These are phyloP conservation scores for Drosophila erecta DNA, from an alignment of 1,140 invertebrate genomes.

Conservation along the genomic window DNA sequence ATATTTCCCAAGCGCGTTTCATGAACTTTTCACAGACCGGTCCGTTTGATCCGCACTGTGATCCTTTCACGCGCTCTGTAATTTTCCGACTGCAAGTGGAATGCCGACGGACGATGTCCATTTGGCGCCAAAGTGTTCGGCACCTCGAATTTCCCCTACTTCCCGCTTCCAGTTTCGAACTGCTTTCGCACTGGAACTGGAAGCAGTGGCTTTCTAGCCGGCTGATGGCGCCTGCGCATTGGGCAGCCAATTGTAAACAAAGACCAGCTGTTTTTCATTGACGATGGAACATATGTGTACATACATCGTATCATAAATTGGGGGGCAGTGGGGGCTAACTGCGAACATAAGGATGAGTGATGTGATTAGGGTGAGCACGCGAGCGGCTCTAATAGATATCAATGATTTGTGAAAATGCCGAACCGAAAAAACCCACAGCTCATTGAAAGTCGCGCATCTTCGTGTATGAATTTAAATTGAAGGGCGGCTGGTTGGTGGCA, in stretches of 20 bases:
- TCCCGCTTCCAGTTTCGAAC: slow-evolving; percentile 61
- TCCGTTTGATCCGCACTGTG: slow-evolving; percentile 18
- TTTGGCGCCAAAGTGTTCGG: slow-evolving; percentile 64
- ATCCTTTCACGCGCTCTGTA: slow-evolving; percentile 62
- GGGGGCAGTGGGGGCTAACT: background rate
- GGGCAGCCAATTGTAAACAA: slow-evolving; percentile 52
- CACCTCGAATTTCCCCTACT: slow-evolving; percentile 60
- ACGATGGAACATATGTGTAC: slow-evolving; percentile 9
- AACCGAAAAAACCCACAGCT: background rate
- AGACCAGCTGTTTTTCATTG: slow-evolving; percentile 65
- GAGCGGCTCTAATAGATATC: slow-evolving; percentile 23
- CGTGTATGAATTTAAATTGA: slow-evolving; percentile 23
- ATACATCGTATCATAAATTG: background rate
- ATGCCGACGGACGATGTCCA: background rate
- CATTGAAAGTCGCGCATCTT: slow-evolving; percentile 18
- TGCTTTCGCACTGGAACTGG: slow-evolving; percentile 53
- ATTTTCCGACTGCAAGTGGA: slow-evolving; percentile 43
- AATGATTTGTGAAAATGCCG: slow-evolving; percentile 33
- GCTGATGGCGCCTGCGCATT: slow-evolving; percentile 55
- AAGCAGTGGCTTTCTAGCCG: slow-evolving; percentile 45
- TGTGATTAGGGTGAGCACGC: slow-evolving; percentile 23
- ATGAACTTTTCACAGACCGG: background rate
- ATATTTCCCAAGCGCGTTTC: background rate
- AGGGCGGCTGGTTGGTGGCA: background rate
- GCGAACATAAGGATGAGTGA: slow-evolving; percentile 7